Evolutionary conservation across 2,113 vertebrate genomes (phyloP).

Genomic region (Mixornis gularis): DNA sequence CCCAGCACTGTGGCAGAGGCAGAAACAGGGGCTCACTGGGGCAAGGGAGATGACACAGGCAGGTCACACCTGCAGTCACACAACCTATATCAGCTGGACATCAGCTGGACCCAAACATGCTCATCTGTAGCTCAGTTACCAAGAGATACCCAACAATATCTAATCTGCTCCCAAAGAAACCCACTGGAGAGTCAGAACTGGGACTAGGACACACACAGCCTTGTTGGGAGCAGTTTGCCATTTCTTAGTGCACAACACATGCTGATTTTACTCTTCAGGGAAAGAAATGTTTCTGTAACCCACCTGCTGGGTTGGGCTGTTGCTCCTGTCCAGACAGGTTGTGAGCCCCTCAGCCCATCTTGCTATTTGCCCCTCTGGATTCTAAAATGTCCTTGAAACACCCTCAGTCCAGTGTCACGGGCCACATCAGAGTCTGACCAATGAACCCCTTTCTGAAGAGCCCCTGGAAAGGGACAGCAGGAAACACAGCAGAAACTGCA

Average conservation of each 20-base stretch:
- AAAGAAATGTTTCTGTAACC: not conserved
- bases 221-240: not conserved
- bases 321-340: not conserved
- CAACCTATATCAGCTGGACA: rapidly evolving
- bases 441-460: not conserved
- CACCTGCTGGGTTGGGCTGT: not conserved
- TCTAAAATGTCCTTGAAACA: not conserved
- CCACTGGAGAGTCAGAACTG: not conserved
- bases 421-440: not conserved
- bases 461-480: not conserved
- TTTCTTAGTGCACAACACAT: not conserved
- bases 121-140: not conserved
- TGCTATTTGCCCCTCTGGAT: not conserved
- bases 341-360: not conserved
- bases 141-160: not conserved
- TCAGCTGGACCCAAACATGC: not conserved
- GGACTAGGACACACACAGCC: not conserved
- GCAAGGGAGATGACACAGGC: not conserved
- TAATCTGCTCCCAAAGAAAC: not conserved
- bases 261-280: not conserved
- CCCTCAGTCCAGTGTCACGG: not conserved
- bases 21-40: not conserved
- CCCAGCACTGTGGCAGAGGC: not conserved
- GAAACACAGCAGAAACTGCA: not conserved
- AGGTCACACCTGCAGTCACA: not conserved